Percentiles rank a stretch among this genome's conserved stretches.
Evolutionary conservation across 2,888 invertebrate species (phyloP).

Genomic region (Blera fallax): DNA sequence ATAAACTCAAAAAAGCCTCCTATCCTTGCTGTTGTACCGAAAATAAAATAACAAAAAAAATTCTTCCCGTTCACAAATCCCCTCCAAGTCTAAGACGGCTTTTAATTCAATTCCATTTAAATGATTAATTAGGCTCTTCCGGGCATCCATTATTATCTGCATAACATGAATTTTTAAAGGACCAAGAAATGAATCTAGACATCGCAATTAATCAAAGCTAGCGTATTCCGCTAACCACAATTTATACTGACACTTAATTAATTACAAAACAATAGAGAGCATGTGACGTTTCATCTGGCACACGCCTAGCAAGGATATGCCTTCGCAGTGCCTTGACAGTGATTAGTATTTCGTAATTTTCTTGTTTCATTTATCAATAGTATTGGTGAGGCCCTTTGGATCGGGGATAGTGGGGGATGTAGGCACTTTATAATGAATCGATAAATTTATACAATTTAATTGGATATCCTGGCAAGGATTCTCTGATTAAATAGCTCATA

Average conservation of each 20-base stretch:
- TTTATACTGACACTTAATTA: conserved; percentile 17
- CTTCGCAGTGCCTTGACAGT: neutral
- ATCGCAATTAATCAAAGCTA: conserved; percentile 28
- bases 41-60: neutral
- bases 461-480: conserved; percentile 14
- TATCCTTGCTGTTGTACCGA: neutral
- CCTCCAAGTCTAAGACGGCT: neutral
- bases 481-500: conserved; percentile 1
- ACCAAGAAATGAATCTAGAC: neutral
- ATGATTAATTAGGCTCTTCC: conserved; percentile 20
- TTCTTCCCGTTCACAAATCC: neutral
- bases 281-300: neutral
- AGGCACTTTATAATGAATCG: neutral
- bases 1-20: neutral
- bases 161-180: neutral
- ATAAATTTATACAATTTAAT: conserved; percentile 30
- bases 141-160: neutral
- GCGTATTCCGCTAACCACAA: neutral
- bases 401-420: no score
- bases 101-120: conserved; percentile 28
- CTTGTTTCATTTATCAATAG: neutral
- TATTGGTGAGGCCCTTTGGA: no score
- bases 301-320: neutral
- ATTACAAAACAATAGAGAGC: neutral
- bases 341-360: neutral